Base-by-base conservation (phyloP, 2,797 vertebrate species). In the Danio jaintianensis region DNA sequence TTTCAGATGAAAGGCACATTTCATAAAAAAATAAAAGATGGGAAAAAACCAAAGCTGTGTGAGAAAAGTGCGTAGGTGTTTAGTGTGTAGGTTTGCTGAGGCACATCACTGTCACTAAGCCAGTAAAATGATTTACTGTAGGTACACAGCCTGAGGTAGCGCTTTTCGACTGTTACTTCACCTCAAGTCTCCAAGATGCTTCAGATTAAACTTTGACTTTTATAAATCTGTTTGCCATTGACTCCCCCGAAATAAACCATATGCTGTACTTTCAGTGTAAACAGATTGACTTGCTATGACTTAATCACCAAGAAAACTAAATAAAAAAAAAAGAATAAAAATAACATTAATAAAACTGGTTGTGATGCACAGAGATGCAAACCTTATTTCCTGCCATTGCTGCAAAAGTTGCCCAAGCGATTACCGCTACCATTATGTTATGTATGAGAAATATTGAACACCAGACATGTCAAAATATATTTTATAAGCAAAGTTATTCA, bases 121-220 rank as follows among this genome's bases (percentile, higher is more conserved):
- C 66, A 61, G 29, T 36, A 18, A 79, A 40, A 36, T 64, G 67
- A 75, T 75, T 80, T 69, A 75, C 8, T 20, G 29, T 38, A 75
- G 48, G 59, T 56, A 61, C 50, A 80, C 43, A 63, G 75, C 62
- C 70, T 83, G 10, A 74, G 81, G 75, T 52, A 66, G 42, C 55
- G n/a, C 16, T 82, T 66, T 61, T 55, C 47, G 4, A 47, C n/a
- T 47, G 22, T 52, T 63, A 13, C 42, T 22, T 56, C 59, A 38
- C 43, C 59, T 40, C 38, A 53, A 22, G 11, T 7, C 29, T 68
- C 43, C 43, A 11, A 4, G n/a, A 68, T 4, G 0, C 42, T 67
- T 38, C 18, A 78, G 40, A 58, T 38, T 13, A 67, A 47, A 68
- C 20, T 67, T 56, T 77, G 74, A 43, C 50, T 76, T 76, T 10